A percentile compares a stretch with the other conserved stretches of the same genome.
phyloP scores from a whole-genome alignment of 1,140 invertebrate species.

The Conus betulinus region DNA sequence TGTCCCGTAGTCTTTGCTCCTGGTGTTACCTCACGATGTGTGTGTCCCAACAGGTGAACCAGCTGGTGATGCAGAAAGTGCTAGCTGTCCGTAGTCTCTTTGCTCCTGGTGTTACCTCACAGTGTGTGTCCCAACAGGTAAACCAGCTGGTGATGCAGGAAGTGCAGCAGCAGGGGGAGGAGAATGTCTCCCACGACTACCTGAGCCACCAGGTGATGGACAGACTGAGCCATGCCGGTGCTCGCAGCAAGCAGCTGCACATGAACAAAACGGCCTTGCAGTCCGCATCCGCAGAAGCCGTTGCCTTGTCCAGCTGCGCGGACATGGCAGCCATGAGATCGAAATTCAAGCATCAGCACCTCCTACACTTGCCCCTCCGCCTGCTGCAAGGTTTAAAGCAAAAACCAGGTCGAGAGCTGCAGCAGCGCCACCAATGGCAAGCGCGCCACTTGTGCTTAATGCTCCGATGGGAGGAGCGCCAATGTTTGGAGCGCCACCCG shows the following conservation, averaged over 20 bases:
- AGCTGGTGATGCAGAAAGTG: no score
- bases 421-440: no score
- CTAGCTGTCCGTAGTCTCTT: no score
- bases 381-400: not conserved
- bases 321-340: not conserved
- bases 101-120: no score
- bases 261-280: constrained; percentile 43
- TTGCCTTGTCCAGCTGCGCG: constrained; percentile 32
- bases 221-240: constrained; percentile 52
- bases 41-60: no score
- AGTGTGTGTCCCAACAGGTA: not conserved
- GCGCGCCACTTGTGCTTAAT: no score
- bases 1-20: no score
- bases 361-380: no score
- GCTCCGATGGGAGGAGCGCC: no score
- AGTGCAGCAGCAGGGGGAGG: constrained; percentile 35
- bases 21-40: no score
- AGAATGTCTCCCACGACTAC: constrained; percentile 52
- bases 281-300: constrained; percentile 37
- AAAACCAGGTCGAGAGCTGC: not conserved
- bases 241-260: constrained; percentile 48
- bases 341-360: not conserved
- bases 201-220: constrained; percentile 46
- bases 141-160: constrained; percentile 58
- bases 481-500: no score